Evolutionary conservation across 2,113 vertebrate species (phyloP).

Genomic region (Embiotoca jacksoni): DNA sequence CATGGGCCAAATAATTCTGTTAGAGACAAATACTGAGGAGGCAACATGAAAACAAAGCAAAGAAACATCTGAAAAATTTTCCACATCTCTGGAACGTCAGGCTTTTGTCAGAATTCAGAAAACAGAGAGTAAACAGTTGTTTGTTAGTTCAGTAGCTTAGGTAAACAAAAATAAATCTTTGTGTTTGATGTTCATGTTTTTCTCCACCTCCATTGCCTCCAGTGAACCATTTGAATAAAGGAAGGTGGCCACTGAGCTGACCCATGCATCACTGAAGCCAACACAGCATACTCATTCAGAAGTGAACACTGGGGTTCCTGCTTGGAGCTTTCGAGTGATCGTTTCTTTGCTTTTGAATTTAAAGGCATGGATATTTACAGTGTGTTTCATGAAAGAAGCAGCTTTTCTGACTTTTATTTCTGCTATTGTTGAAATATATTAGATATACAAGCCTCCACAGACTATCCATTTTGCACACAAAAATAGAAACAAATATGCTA

Average conservation of each 20-base stretch:
- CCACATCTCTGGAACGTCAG: slow-evolving; percentile 11
- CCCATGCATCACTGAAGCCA: slow-evolving; percentile 33
- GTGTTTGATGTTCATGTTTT: slow-evolving; percentile 48
- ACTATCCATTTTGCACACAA: too few relatives aligned
- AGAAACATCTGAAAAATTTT: neutral
- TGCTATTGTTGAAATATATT: too few relatives aligned
- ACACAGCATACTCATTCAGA: slow-evolving; percentile 31
- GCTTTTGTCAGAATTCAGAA: slow-evolving; percentile 37
- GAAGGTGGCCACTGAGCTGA: slow-evolving; percentile 36
- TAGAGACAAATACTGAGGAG: neutral
- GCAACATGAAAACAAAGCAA: slow-evolving; percentile 14
- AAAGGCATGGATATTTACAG: neutral
- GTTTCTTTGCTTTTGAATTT: slow-evolving; percentile 12
- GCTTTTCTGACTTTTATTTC: too few relatives aligned
- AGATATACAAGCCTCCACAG: too few relatives aligned
- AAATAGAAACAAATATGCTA: neutral
- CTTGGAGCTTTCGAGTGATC: neutral
- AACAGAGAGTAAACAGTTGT: slow-evolving; percentile 35
- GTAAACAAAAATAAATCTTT: slow-evolving; percentile 46
- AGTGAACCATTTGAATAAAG: slow-evolving; percentile 50
- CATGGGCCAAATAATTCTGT: slow-evolving; percentile 11
- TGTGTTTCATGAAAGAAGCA: neutral
- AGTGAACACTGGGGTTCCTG: slow-evolving; percentile 11
- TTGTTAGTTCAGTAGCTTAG: slow-evolving; percentile 42
- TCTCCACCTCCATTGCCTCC: slow-evolving; percentile 30